Base-by-base conservation (phyloP, 2,888 invertebrate genomes). In the Ormyrus nitidulus region DNA sequence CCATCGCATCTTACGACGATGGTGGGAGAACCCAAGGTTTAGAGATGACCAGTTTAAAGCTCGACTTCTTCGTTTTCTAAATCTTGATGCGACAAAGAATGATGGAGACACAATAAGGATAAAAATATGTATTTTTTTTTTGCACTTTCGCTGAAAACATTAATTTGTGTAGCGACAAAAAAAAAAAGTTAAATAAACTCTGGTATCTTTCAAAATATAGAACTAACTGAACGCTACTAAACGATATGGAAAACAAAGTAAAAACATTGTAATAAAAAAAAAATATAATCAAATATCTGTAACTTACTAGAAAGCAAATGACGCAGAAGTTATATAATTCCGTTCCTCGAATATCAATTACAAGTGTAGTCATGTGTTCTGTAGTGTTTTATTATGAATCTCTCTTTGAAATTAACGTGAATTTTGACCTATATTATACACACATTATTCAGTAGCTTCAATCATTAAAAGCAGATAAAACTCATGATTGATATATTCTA, bases 341-440 rank as follows among this genome's bases (percentile, higher is more conserved):
- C 19, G 9, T 68, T 70, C 58, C 3, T 51, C 13, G 58, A 6
- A 19, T 62, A 58, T 71, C 6, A 19, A 61, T 62, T 61, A 48
- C 19, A 5, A 13, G 69, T 77, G 77, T 74, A n/a, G 62, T 64
- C 9, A 49, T 79, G 68, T 76, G 76, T 75, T 34, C 4, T 69
- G 69, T 62, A 46, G 13, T 76, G 59, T n/a, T 69, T 61, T 9
- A 48, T 62, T 65, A 56, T 48, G 48, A 61, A 71, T 61, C n/a
- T 13, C 46, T 75, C 44, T 46, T 44, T 49, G 48, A 13, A n/a
- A 72, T 66, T 19, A 10, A 70, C 53, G 34, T 44, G 13, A 66
- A 77, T 71, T 72, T 77, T 72, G 56, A 61, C 59, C 65, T 68
- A 77, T 80, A 77, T 80, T 80, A 80, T 80, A 80, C 80, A 80